These are phyloP conservation scores for Dyspetes luteomarginatus DNA, from an alignment of 2,888 invertebrate species.

Conservation along the genomic window DNA sequence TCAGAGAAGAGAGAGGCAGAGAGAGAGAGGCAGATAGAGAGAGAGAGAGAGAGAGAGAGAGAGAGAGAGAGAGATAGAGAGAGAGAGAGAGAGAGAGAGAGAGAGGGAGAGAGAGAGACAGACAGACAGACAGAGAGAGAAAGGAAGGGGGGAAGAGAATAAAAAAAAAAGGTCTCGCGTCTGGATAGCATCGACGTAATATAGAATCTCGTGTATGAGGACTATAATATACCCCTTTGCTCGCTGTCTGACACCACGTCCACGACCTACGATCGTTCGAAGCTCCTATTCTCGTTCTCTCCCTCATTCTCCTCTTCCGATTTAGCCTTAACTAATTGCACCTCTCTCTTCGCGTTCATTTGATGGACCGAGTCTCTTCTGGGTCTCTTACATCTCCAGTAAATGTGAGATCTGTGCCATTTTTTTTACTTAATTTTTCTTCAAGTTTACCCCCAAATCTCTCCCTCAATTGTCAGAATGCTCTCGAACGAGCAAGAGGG, in stretches of 20 bases:
- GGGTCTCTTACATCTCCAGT: no score
- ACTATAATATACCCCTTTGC: constrained; percentile 33
- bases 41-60: background rate
- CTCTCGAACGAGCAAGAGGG: no score
- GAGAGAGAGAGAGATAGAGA: background rate
- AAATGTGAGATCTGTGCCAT: no score
- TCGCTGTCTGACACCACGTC: constrained; percentile 27
- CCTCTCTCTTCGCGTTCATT: no score
- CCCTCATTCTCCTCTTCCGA: constrained; percentile 36
- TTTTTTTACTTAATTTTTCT: no score
- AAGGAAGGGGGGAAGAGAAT: background rate
- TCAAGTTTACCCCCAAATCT: no score
- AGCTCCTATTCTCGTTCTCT: background rate
- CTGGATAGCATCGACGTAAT: constrained; percentile 27
- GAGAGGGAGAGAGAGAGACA: background rate
- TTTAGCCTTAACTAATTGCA: no score
- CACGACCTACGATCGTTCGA: constrained; percentile 44
- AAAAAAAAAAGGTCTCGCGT: constrained; percentile 22
- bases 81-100: background rate
- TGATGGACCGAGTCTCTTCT: no score
- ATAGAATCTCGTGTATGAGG: background rate
- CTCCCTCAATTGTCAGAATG: no score
- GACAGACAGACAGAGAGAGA: background rate
- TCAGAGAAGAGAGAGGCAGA: background rate
- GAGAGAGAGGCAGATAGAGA: background rate